Conservation (phyloP, 1,140 invertebrate species). For the Eumaeus atala region DNA sequence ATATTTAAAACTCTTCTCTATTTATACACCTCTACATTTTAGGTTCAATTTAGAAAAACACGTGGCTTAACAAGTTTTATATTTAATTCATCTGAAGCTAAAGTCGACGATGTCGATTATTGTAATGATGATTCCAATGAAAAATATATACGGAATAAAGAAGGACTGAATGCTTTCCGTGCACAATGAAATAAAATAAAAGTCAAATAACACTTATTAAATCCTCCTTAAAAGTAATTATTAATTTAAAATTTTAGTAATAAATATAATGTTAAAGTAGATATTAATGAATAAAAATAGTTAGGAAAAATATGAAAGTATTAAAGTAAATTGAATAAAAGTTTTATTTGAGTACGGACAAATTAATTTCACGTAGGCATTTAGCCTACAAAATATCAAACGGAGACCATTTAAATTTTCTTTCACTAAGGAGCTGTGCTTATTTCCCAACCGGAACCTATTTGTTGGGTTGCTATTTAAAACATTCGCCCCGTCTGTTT, state of each 20-base stretch:
- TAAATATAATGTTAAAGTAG: too few relatives aligned
- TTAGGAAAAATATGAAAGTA: too few relatives aligned
- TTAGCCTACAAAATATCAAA: slow-evolving; percentile 9
- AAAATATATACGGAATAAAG: too few relatives aligned
- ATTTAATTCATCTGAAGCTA: too few relatives aligned
- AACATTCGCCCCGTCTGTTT: slow-evolving; percentile 70
- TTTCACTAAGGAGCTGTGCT: slow-evolving; percentile 68
- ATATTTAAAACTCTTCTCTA: slow-evolving; percentile 11
- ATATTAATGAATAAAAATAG: too few relatives aligned
- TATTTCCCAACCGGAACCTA: slow-evolving; percentile 68
- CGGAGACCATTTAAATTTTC: slow-evolving; percentile 51
- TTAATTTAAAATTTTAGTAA: too few relatives aligned
- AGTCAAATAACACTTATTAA: too few relatives aligned
- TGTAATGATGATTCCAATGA: too few relatives aligned
- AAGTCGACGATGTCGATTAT: too few relatives aligned
- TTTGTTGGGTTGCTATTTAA: slow-evolving; percentile 71
- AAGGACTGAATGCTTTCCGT: too few relatives aligned
- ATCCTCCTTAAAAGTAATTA: too few relatives aligned
- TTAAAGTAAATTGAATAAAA: too few relatives aligned
- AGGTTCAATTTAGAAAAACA: not conserved
- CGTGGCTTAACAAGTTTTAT: not conserved
- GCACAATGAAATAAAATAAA: not conserved
- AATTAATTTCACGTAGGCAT: not conserved
- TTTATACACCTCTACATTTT: not conserved
- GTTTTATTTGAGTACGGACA: not conserved